Evolutionary conservation across 2,888 invertebrate species (phyloP).

Genomic region (Tinea semifulvella): DNA sequence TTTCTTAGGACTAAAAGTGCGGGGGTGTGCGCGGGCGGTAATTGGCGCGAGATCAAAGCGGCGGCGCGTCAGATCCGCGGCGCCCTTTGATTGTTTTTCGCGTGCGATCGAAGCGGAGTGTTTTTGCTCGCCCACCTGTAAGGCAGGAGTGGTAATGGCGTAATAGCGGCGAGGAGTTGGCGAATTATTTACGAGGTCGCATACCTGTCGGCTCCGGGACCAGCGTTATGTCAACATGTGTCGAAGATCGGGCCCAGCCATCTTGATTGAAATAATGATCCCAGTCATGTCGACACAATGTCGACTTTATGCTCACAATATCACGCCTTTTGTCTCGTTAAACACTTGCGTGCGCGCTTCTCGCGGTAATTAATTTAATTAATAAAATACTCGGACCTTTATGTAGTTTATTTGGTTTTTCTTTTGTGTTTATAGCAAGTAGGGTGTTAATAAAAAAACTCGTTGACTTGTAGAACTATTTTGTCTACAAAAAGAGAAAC

Average conservation of each 20-base stretch:
- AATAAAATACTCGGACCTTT: not conserved
- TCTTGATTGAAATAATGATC: slow-evolving; percentile 17
- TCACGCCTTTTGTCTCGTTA: slow-evolving; percentile 7
- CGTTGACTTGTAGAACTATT: too few species aligned
- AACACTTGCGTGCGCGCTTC: slow-evolving; percentile 1
- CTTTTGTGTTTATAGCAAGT: too few species aligned
- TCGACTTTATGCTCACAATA: not conserved
- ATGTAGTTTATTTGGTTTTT: not conserved
- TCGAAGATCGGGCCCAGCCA: slow-evolving; percentile 11
- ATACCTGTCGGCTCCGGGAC: slow-evolving; percentile 15
- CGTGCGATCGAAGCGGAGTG: slow-evolving; percentile 27
- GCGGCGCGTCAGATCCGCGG: slow-evolving; percentile 46
- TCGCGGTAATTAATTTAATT: slow-evolving; percentile 7
- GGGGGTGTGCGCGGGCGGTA: slow-evolving; percentile 30
- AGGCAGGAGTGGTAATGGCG: slow-evolving; percentile 28
- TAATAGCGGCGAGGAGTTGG: slow-evolving; percentile 26
- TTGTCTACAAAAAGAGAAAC: not conserved
- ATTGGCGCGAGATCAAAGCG: slow-evolving; percentile 47
- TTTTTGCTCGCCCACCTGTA: slow-evolving; percentile 36
- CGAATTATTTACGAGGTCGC: slow-evolving; percentile 44
- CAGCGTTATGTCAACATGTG: slow-evolving; percentile 13
- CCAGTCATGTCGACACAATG: slow-evolving; percentile 1
- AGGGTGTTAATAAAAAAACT: too few species aligned
- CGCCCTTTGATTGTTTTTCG: slow-evolving; percentile 62
- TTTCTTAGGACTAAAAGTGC: slow-evolving; percentile 37